These are phyloP conservation scores for Petrolisthes cinctipes DNA, from an alignment of 2,888 invertebrate species.

Conservation along the genomic window DNA sequence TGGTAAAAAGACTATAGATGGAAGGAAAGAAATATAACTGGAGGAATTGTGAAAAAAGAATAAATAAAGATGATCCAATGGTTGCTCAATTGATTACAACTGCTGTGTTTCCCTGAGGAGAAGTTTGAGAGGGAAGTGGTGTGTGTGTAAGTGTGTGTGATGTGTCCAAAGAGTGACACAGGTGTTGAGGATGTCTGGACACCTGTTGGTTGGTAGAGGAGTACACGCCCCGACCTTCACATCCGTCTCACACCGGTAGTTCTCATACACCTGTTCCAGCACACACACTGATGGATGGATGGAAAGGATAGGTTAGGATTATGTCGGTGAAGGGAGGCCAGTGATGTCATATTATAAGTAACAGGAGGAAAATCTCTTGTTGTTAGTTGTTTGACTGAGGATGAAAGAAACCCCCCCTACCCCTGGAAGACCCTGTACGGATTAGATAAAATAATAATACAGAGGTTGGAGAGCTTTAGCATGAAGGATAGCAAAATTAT, in stretches of 20 bases:
- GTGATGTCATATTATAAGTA: too few species aligned
- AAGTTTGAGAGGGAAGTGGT: conserved; percentile 45
- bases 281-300: conserved; percentile 24
- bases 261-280: conserved; percentile 38
- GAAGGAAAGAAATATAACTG: neutral
- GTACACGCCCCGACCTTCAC: conserved; percentile 49
- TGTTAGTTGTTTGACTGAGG: neutral
- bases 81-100: neutral
- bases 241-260: conserved; percentile 47
- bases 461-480: too few species aligned
- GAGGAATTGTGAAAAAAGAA: neutral
- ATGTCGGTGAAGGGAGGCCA: too few species aligned
- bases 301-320: too few species aligned
- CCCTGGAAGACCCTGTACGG: too few species aligned
- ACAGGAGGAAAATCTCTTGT: too few species aligned
- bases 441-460: too few species aligned
- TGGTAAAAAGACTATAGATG: too few species aligned
- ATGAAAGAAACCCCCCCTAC: neutral
- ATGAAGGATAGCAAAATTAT: too few species aligned
- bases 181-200: conserved; percentile 34
- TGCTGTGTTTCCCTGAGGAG: conserved; percentile 44
- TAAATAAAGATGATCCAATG: neutral
- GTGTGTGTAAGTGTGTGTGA: conserved; percentile 31
- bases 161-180: conserved; percentile 45
- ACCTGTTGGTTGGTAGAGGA: conserved; percentile 24